A percentile compares a stretch with the other conserved stretches of the same genome.
Evolutionary conservation across 2,888 invertebrate species (phyloP).

Genomic region (Tetranychus truncatus): DNA sequence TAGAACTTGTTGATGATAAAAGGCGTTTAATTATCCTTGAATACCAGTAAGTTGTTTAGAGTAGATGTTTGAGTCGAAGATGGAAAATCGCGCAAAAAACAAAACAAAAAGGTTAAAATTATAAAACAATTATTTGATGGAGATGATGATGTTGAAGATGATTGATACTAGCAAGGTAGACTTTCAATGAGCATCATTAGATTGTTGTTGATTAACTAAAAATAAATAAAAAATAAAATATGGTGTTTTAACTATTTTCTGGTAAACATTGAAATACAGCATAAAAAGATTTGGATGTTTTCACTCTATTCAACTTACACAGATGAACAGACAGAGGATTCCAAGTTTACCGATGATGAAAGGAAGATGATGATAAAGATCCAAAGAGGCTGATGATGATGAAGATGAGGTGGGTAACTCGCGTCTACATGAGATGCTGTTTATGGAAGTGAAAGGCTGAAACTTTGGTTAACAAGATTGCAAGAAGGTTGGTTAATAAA

Average conservation of each 20-base stretch:
- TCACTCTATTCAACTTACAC: not conserved
- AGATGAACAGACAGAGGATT: not conserved
- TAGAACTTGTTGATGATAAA: too few species aligned
- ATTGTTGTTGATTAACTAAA: not conserved
- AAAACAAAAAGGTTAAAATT: too few species aligned
- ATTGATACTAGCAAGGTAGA: not conserved
- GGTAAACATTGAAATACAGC: too few species aligned
- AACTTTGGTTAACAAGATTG: slow-evolving; percentile 1
- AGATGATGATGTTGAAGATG: not conserved
- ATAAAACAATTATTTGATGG: not conserved
- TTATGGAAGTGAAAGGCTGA: not conserved
- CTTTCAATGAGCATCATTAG: not conserved
- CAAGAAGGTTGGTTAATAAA: not conserved
- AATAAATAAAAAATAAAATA: too few species aligned
- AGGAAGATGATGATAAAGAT: not conserved
- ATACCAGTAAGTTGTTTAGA: too few species aligned
- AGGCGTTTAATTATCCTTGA: too few species aligned
- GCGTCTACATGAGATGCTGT: not conserved
- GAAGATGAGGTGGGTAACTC: not conserved
- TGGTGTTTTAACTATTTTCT: too few species aligned
- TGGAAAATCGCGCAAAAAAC: too few species aligned
- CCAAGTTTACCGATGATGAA: not conserved
- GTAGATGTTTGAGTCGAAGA: too few species aligned
- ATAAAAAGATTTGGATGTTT: too few species aligned
- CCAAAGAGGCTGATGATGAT: not conserved